Evolutionary conservation across 2,888 invertebrate genomes (phyloP), one percentile per base, ranked within the genome.

Genomic region (Euzophera pinguis): DNA sequence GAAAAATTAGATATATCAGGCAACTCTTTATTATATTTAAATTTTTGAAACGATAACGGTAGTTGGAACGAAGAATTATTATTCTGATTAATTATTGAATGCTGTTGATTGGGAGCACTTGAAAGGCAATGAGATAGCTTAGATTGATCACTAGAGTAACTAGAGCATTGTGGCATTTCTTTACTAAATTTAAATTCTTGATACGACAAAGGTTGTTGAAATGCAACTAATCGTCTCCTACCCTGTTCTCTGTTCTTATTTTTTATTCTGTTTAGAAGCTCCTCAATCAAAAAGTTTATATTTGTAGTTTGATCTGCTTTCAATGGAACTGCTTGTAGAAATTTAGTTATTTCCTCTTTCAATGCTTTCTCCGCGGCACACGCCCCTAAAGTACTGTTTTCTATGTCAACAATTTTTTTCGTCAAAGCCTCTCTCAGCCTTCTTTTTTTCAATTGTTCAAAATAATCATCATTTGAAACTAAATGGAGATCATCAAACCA

Each of bases 401-500:
- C 69, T 49, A 81, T 57, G 32, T 81, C 71, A 42, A 68, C 61
- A 16, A 86, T 63, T 59, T 73, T 78, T 54, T 69, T 78, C 0
- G 74, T 63, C 37, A 86, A 62, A n/a, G 59, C 52, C 17, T 84
- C 75, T 60, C 71, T 69, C 27, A 71, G 56, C 47, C 64, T 67
- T 29, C 60, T 69, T 50, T 65, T 73, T 42, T 71, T 65, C 17
- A 73, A 48, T 16, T 61, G 58, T 17, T 71, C 67, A n/a, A 53
- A 32, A 3, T 54, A n/a, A 13, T 66, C 57, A 14, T 68, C 52
- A 27, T 65, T 62, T 55, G 59, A 52, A 12, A 64, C 22, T 13
- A 78, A 32, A 1, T 82, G 80, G 35, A 86, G 59, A 49, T 80
- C 77, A n/a, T 61, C 57, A 56, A 77, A 70, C 86, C 86, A 87